Conservation (phyloP, 2,888 invertebrate species). For the Alcis repandata region DNA sequence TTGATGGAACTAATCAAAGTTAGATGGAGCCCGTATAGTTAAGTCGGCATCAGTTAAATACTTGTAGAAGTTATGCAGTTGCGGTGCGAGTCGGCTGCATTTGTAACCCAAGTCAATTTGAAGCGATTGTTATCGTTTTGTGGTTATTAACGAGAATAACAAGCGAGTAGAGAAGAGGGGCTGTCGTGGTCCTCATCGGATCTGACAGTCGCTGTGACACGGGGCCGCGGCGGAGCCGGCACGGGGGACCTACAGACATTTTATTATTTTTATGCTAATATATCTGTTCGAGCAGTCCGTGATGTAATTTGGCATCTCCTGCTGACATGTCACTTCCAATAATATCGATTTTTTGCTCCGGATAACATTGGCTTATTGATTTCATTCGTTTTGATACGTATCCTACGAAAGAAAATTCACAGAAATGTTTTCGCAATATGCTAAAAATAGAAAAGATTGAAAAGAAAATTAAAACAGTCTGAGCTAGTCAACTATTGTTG, state of each 20-base stretch:
- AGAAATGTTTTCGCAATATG: not conserved
- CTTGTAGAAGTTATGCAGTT: conserved; percentile 25
- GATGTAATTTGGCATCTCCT: conserved; percentile 63
- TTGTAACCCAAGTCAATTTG: conserved; percentile 41
- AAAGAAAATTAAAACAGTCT: not conserved
- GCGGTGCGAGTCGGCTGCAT: conserved; percentile 23
- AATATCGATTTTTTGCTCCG: conserved; percentile 30
- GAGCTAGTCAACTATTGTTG: conserved; percentile 22
- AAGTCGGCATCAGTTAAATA: conserved; percentile 7
- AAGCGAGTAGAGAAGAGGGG: conserved; percentile 52
- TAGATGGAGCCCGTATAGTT: conserved; percentile 31
- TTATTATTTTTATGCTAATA: conserved; percentile 83
- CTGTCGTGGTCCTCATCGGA: conserved; percentile 57
- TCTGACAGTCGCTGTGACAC: conserved; percentile 73
- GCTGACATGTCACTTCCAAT: conserved; percentile 41
- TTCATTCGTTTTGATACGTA: not conserved
- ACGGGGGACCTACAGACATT: conserved; percentile 70
- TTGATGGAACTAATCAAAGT: conserved; percentile 35
- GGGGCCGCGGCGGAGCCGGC: conserved; percentile 59
- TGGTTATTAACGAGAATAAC: conserved; percentile 51
- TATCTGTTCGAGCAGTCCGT: conserved; percentile 61
- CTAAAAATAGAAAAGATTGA: not conserved
- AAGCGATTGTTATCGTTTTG: conserved; percentile 43
- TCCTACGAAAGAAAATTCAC: not conserved
- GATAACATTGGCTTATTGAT: conserved; percentile 5